Base-by-base conservation (phyloP, 35 echinoderm and acorn worm genomes). In the Stichopus chloronotus region DNA sequence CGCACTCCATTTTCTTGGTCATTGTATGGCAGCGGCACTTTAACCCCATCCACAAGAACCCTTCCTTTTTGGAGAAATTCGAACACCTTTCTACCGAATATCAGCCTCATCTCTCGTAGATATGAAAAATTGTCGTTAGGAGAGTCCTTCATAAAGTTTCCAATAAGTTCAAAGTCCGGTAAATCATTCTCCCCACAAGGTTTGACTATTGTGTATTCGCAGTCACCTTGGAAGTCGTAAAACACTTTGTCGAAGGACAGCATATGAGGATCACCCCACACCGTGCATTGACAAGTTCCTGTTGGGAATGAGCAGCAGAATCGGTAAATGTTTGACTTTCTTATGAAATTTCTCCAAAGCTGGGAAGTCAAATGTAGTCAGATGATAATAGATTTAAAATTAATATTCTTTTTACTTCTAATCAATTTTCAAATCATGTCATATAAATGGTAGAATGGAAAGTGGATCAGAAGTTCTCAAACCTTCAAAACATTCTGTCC, bases 261-360 rank as follows among this genome's bases (percentile, higher is more conserved):
- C 74, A 79, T 80, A 63, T 94, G 92, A 19, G 84, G 92, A 80
- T 94, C 83, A 13, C 92, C 92, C 57, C 19, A 65, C 8, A 88
- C 8, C 14, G 12, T 88, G 25, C 86, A 88, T 20, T 83, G 20
- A 14, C 80, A 83, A 6, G 80, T 83, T 12, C 16, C 80, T 83
- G 80, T 19, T 9, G n/a, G 16, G 55, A 11, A 57, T 13, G 19
- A 12, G 25, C 78, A 52, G 24, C 16, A 84, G 52, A 61, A 84
- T 72, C 0, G 11, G 30, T 0, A 16, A 9, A 3, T 43, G 3
- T 43, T 43, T 43, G 30, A 43, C 30, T 43, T 43, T n/a, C n/a
- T n/a, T 43, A 43, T 43, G 30, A 43, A 43, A 3, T 43, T 43
- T 43, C 30, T 43, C 30, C 30, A 3, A 43, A 43, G n/a, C n/a